Evolutionary conservation across 2,113 vertebrate species (phyloP), one percentile per base, ranked within the genome.

Genomic region (Nicator chloris): DNA sequence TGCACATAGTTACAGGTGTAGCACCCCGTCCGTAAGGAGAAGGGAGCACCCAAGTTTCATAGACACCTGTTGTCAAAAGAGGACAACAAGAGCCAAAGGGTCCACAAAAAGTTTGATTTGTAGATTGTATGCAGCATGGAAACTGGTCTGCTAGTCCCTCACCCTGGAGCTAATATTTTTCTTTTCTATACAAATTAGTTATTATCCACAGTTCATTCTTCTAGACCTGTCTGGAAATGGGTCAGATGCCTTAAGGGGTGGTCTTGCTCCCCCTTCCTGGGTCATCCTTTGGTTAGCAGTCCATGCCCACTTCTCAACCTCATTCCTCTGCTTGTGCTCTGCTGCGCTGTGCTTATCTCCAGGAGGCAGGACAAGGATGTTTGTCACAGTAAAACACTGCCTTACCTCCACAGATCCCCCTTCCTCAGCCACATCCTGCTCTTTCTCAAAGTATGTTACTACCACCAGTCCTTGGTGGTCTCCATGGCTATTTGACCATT

Each of bases 401-500:
- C 33, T 15, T 45, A 3, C 18, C 23, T 87, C 30, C 64, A 9
- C 30, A 5, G 3, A 18, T 20, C 7, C 24, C 31, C 27, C 18
- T 59, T 37, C 10, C 54, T 22, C 44, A 65, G 31, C 18, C 31
- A 20, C 51, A 30, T 44, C 51, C 68, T 30, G 33, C n/a, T 45
- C 51, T 45, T 33, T 20, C 44, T 51, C 37, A 28, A 51, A 45
- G 33, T 6, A 2, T 6, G 4, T 11, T 20, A 7, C 13, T 81
- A 3, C 35, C 30, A 27, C 15, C 45, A 50, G 8, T 23, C 22
- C 33, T 39, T 20, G 19, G 5, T 2, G 33, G 27, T 27, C 37
- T 24, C 22, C 51, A 6, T 8, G 18, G 27, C 31, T 23, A 9
- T 33, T 5, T 10, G 5, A 0, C 22, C 10, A 23, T 5, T 13